Evolutionary conservation across 2,113 vertebrate species (phyloP), one percentile per base, ranked within the genome.

Genomic region (Glaucomys volans): DNA sequence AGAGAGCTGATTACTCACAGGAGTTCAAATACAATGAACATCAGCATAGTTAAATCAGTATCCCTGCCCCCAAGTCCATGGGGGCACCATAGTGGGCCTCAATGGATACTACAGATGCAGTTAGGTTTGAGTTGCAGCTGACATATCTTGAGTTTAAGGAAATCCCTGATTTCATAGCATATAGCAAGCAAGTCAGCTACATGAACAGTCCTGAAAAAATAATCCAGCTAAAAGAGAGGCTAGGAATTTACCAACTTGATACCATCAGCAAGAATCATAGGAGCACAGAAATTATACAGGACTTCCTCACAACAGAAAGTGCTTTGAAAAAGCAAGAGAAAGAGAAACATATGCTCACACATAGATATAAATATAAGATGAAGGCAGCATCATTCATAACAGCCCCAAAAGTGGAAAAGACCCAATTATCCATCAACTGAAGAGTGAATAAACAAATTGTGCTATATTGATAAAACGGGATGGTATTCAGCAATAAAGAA

Each of bases 81-180:
- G 30, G 40, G 40, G 42, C 11, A 77, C 20, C n/a, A 22, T 16
- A 64, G 2, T 28, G 32, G 12, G 35, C 57, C 47, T 37, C 0
- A 0, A 50, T 24, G 13, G 17, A 9, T 20, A 8, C 30, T 52
- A 40, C 2, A 30, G 2, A 64, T 18, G n/a, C 8, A 18, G 0
- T 14, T 14, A 3, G 12, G 22, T 86, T 74, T 44, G 40, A 9
- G 4, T 22, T 80, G 32, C 59, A 76, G 14, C 26, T 57, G 6
- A 86, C 10, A 85, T 47, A 57, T 54, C 30, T 44, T 22, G 47
- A 47, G 17, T 35, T 76, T 72, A 87, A 74, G 16, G 42, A 96
- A 54, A 5, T 7, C 18, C 11, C 24, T 81, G 47, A 5, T 92
- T 80, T 75, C 80, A 74, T 30, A 79, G 20, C 20, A 94, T 62